phyloP scores from a whole-genome alignment of 2,888 invertebrate genomes.

The Serrognathus titanus region DNA sequence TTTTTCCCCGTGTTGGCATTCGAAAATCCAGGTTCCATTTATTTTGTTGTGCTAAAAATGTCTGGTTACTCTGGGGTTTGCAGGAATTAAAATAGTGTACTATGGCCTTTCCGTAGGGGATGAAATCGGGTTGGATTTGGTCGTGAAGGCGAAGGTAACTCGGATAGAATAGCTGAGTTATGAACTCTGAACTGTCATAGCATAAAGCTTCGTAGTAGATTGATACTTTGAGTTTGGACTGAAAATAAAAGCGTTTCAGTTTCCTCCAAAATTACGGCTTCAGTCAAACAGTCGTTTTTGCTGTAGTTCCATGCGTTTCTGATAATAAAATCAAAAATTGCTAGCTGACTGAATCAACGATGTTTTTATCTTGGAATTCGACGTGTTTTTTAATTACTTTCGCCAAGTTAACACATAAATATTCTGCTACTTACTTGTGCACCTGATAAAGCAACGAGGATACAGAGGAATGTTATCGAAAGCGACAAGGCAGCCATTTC shows the following conservation, averaged over 20 bases:
- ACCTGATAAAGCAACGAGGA: no score
- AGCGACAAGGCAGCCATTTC: no score
- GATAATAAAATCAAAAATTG: no score
- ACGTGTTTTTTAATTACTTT: no score
- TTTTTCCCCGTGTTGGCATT: conserved; percentile 52
- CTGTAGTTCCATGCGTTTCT: no score
- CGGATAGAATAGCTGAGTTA: conserved; percentile 48
- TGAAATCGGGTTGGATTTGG: conserved; percentile 34
- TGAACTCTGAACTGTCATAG: conserved; percentile 51
- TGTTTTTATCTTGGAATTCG: no score
- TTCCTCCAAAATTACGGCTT: no score
- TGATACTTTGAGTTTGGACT: conserved; percentile 38
- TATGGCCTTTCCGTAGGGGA: conserved; percentile 54
- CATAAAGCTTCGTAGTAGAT: conserved; percentile 57
- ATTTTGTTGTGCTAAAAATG: conserved; percentile 8
- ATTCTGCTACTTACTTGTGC: no score
- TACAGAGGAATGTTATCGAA: no score
- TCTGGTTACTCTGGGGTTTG: neutral
- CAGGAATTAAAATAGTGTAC: conserved; percentile 38
- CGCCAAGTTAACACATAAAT: no score
- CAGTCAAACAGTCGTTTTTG: no score
- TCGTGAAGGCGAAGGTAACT: conserved; percentile 18
- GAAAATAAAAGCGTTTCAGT: neutral
- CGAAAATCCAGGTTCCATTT: conserved; percentile 39
- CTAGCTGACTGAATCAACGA: no score